Conservation (phyloP, 2,888 invertebrate genomes). For the Scaptomyza parva region DNA sequence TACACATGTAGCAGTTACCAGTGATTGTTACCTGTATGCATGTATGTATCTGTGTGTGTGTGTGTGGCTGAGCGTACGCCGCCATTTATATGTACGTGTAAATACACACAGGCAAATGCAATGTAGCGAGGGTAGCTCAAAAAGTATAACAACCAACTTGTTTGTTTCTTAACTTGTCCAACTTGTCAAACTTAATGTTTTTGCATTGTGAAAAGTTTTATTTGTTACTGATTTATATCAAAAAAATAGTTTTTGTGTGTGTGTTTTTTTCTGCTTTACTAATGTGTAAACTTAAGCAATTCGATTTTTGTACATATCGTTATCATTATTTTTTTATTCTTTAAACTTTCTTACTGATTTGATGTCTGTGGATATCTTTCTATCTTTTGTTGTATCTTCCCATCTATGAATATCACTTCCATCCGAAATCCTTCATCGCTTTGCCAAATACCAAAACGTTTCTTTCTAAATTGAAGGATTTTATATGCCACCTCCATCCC, state of each 20-base stretch:
- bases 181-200: neutral
- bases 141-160: neutral
- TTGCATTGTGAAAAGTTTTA: neutral
- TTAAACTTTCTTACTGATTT: neutral
- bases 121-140: slow-evolving; percentile 31
- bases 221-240: neutral
- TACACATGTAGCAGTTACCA: slow-evolving; percentile 80
- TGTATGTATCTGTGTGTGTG: neutral
- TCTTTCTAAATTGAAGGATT: neutral
- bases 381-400: neutral
- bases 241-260: too few species aligned
- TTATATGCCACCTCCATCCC: neutral
- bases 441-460: neutral
- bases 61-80: slow-evolving; percentile 7
- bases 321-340: too few species aligned
- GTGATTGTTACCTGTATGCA: slow-evolving; percentile 64
- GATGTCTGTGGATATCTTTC: neutral
- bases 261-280: neutral
- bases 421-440: neutral
- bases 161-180: neutral
- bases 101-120: slow-evolving; percentile 18
- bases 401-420: too few species aligned
- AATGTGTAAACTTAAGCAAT: neutral
- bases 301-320: too few species aligned
- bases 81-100: slow-evolving; percentile 43